A percentile compares a stretch with the other conserved stretches of the same genome.
These are phyloP conservation scores for Mesoligia furuncula DNA, from an alignment of 2,888 invertebrate species.

Conservation along the genomic window DNA sequence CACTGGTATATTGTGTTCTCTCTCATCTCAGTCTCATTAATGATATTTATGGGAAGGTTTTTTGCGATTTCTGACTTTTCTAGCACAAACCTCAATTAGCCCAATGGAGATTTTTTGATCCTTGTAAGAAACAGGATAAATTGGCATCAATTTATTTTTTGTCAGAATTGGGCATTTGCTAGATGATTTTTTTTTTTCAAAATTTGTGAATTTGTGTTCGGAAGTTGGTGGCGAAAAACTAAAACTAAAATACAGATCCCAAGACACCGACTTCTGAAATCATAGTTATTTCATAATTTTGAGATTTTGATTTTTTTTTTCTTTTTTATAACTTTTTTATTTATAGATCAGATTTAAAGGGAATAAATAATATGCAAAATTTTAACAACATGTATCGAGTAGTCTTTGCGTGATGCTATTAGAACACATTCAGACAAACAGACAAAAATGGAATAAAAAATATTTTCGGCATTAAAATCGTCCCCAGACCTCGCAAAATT, in stretches of 20 bases:
- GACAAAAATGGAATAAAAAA: not conserved
- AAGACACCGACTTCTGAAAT: too few relatives aligned
- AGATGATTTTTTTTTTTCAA: not conserved
- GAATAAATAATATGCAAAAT: too few relatives aligned
- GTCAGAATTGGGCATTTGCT: not conserved
- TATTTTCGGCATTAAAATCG: not conserved
- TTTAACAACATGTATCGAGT: not conserved
- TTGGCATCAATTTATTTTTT: not conserved
- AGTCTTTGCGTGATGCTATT: not conserved
- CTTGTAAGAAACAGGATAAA: not conserved
- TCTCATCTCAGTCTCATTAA: not conserved
- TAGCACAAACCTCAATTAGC: not conserved
- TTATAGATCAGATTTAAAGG: too few relatives aligned
- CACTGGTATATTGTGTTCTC: not conserved
- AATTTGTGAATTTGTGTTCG: too few relatives aligned
- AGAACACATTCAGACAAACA: not conserved
- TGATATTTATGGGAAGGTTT: not conserved
- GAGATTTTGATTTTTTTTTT: too few relatives aligned
- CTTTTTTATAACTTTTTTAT: too few relatives aligned
- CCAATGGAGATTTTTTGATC: not conserved
- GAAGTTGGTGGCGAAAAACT: too few relatives aligned
- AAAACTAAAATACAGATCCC: too few relatives aligned
- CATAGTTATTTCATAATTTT: too few relatives aligned
- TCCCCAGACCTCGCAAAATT: not conserved
- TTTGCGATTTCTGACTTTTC: not conserved